Percentiles rank a stretch among this genome's conserved stretches.
phyloP scores from a whole-genome alignment of 2,888 invertebrate genomes.

The Papilio elwesi region DNA sequence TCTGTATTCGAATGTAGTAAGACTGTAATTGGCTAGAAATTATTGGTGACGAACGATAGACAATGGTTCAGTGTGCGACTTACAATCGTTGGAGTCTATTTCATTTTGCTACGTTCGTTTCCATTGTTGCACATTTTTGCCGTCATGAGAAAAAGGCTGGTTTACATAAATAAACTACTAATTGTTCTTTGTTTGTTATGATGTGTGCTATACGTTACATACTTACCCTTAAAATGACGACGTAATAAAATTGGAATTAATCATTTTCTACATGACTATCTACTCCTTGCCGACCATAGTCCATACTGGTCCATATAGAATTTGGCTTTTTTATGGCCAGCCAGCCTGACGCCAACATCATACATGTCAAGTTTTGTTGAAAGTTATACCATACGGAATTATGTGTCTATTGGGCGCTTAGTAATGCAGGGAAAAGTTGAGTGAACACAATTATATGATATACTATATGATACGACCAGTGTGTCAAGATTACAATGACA shows the following conservation, averaged over 20 bases:
- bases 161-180: not conserved
- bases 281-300: too few relatives aligned
- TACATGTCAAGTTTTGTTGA: too few relatives aligned
- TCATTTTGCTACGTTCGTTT: conserved; percentile 33
- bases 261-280: not conserved
- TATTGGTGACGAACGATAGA: conserved; percentile 10
- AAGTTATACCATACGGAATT: too few relatives aligned
- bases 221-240: conserved; percentile 4
- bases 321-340: too few relatives aligned
- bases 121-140: conserved; percentile 38
- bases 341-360: too few relatives aligned
- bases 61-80: conserved; percentile 18
- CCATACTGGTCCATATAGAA: too few relatives aligned
- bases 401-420: too few relatives aligned
- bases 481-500: too few relatives aligned
- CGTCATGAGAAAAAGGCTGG: conserved; percentile 35
- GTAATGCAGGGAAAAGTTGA: too few relatives aligned
- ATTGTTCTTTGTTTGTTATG: conserved; percentile 37
- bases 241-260: not conserved
- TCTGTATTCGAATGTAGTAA: not conserved
- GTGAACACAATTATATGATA: too few relatives aligned
- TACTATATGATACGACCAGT: too few relatives aligned
- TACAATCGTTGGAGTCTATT: conserved; percentile 38
- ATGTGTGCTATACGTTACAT: conserved; percentile 10
- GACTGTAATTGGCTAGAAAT: not conserved